Percentiles rank a stretch among this genome's conserved stretches.
Conservation (phyloP, 2,888 invertebrate species). For the Drosophila picticornis region DNA sequence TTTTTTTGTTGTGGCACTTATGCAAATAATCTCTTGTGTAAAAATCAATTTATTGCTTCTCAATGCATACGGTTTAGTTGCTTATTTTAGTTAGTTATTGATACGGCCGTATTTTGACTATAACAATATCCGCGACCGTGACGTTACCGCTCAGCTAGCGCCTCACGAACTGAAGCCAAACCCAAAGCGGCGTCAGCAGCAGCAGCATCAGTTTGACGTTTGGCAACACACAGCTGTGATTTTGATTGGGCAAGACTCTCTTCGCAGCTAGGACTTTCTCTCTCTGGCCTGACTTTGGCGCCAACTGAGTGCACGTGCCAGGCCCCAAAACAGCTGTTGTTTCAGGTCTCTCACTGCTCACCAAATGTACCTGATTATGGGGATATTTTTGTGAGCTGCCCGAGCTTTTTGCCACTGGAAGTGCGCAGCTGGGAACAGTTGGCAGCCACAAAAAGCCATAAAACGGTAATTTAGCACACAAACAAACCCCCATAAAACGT, state of each 20-base stretch:
- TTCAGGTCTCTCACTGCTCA: conserved; percentile 5
- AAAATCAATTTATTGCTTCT: conserved; percentile 24
- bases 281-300: conserved; percentile 61
- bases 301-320: conserved; percentile 61
- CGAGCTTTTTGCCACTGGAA: conserved; percentile 57
- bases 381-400: conserved; percentile 25
- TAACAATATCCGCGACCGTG: conserved; percentile 49
- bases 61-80: conserved; percentile 29
- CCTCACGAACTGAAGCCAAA: conserved; percentile 70
- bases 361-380: conserved; percentile 30
- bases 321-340: conserved; percentile 62
- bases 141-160: conserved; percentile 74
- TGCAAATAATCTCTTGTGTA: not conserved
- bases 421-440: conserved; percentile 48
- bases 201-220: conserved; percentile 71
- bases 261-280: conserved; percentile 26
- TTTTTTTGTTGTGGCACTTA: not conserved
- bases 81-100: conserved; percentile 8
- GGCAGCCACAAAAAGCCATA: conserved; percentile 6
- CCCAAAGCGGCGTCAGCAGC: conserved; percentile 22
- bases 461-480: conserved; percentile 11
- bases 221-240: conserved; percentile 71
- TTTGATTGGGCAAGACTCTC: conserved; percentile 34
- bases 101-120: not conserved
- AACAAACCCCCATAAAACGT: conserved; percentile 5